Evolutionary conservation across 2,888 invertebrate genomes (phyloP).

Genomic region (Cataglyphis livida): DNA sequence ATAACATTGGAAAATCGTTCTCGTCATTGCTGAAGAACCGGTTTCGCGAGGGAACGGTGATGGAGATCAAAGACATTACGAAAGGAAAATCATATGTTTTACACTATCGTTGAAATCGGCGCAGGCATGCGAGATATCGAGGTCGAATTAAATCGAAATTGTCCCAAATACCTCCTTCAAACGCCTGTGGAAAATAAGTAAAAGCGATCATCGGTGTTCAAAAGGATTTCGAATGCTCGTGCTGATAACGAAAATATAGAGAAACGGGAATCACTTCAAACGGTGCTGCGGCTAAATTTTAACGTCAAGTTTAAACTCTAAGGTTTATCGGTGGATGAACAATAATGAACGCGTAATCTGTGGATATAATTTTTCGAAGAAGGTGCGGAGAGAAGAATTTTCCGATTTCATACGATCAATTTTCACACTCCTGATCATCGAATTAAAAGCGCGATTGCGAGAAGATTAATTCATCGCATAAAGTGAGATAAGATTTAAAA

Average conservation of each 20-base stretch:
- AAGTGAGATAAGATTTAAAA: not conserved
- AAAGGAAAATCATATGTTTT: constrained; percentile 30
- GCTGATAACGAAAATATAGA: not conserved
- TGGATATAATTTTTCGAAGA: not conserved
- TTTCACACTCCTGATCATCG: not conserved
- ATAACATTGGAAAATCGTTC: not conserved
- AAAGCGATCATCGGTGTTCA: not conserved
- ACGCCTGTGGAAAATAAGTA: constrained; percentile 1
- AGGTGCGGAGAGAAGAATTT: not conserved
- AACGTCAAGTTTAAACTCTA: not conserved
- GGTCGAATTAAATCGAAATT: constrained; percentile 15
- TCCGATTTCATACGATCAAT: not conserved
- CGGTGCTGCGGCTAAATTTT: not conserved
- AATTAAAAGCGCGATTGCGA: not conserved
- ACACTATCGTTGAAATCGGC: constrained; percentile 10
- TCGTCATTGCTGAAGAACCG: not conserved
- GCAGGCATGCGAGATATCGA: not conserved
- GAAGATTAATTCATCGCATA: not conserved
- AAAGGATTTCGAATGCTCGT: not conserved
- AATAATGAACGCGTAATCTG: not conserved
- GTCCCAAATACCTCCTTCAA: not conserved
- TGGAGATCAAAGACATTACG: not conserved
- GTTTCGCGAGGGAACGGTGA: not conserved
- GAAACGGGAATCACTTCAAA: not conserved
- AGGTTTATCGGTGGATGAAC: not conserved